Evolutionary conservation across 2,888 invertebrate genomes (phyloP).

Genomic region (Spilarctia lutea): DNA sequence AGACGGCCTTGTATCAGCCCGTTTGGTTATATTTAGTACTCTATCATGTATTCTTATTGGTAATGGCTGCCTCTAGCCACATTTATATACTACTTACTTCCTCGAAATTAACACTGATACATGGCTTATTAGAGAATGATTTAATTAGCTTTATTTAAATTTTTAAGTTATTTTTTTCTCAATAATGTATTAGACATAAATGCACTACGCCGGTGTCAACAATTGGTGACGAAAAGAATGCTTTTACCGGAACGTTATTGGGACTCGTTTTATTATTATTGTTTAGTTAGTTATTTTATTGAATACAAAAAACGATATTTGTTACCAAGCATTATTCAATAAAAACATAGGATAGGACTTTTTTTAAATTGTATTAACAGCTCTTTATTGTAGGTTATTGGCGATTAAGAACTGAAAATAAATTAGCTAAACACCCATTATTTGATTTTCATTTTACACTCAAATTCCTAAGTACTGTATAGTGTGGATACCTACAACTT

Average conservation of each 20-base stretch:
- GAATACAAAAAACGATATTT: constrained; percentile 84
- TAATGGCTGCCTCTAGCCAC: constrained; percentile 53
- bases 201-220: constrained; percentile 47
- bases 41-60: constrained; percentile 58
- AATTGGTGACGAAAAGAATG: constrained; percentile 48
- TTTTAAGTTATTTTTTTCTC: constrained; percentile 79
- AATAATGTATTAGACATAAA: constrained; percentile 63
- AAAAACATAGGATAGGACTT: constrained; percentile 80
- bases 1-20: constrained; percentile 70
- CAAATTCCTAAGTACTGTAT: not conserved
- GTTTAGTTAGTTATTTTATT: constrained; percentile 82
- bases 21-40: constrained; percentile 59
- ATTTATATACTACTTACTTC: constrained; percentile 56
- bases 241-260: constrained; percentile 71
- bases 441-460: constrained; percentile 56
- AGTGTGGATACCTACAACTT: no score
- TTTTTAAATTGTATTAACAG: constrained; percentile 86
- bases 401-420: constrained; percentile 87
- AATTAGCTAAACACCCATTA: constrained; percentile 83
- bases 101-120: constrained; percentile 73
- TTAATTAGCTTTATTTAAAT: constrained; percentile 81
- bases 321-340: constrained; percentile 87
- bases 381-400: constrained; percentile 86
- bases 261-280: constrained; percentile 75
- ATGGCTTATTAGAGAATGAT: constrained; percentile 76